Base-by-base conservation (phyloP, 2,113 vertebrate genomes). In the Tachuris rubrigastra region DNA sequence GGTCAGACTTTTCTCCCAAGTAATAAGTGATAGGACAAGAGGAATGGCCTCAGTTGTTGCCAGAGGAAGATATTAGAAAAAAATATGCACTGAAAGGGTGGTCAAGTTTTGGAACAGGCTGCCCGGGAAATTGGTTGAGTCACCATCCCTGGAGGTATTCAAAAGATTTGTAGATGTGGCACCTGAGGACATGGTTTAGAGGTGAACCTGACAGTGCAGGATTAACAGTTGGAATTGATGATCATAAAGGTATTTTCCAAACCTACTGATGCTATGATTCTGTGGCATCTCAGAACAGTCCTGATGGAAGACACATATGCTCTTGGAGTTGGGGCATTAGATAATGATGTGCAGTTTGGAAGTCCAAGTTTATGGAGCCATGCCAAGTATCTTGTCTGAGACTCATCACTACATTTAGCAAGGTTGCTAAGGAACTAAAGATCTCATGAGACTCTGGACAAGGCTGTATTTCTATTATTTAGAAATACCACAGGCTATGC, bases 41-140 rank as follows among this genome's bases (percentile, higher is more conserved):
- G 12, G 4, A 60, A 28, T 5, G 12, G 15, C 15, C 24, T 75
- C 46, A 25, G 10, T 6, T 27, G 44, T 30, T 14, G 30, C 13
- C 7, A 53, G 46, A 11, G 67, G 11, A 89, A 24, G 21, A 13
- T 69, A 31, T 62, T 35, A 27, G 39, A 25, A 76, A 53, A 31
- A 42, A 8, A 35, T 60, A 24, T 62, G 55, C 21, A 18, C n/a
- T 22, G 41, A 47, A 76, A 35, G 20, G 1, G 21, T 68, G 27
- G 46, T 52, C 5, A 46, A 24, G 9, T 24, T 21, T 39, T 31
- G 55, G 24, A 53, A 47, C 8, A 55, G n/a, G 46, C 24, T 83
- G n/a, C 4, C 44, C 33, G 17, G 20, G 0, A 0, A 22, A n/a
- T 25, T 12, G 9, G 24, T 31, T 47, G 46, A 68, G 67, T 68